A percentile compares a stretch with the other conserved stretches of the same genome.
These are phyloP conservation scores for Lymantria monacha DNA, from an alignment of 2,888 invertebrate species.

Conservation along the genomic window DNA sequence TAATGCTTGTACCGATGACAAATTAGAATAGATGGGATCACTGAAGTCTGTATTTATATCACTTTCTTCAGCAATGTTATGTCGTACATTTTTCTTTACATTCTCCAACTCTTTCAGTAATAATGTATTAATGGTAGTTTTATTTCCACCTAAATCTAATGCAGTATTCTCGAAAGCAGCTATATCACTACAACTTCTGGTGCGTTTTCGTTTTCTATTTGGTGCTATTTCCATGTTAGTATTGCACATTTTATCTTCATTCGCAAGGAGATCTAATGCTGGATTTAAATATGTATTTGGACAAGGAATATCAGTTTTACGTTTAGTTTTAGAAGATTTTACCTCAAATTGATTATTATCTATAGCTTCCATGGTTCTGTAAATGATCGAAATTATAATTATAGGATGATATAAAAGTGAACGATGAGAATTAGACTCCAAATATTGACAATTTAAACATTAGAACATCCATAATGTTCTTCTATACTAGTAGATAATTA, in stretches of 20 bases:
- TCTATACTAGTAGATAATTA: no score
- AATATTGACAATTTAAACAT: no score
- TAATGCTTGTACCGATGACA: slow-evolving; percentile 25
- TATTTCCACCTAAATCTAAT: slow-evolving; percentile 64
- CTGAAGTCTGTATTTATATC: slow-evolving; percentile 4
- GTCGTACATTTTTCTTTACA: slow-evolving; percentile 58
- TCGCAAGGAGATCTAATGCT: slow-evolving; percentile 67
- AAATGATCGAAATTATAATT: slow-evolving; percentile 5
- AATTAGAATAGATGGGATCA: slow-evolving; percentile 62
- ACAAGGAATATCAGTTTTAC: slow-evolving; percentile 62
- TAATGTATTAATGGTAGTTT: slow-evolving; percentile 62
- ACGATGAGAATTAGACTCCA: neutral
- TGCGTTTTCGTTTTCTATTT: slow-evolving; percentile 64
- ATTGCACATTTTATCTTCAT: slow-evolving; percentile 76
- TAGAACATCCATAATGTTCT: no score
- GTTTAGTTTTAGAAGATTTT: slow-evolving; percentile 58
- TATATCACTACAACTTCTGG: slow-evolving; percentile 59
- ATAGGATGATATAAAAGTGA: neutral
- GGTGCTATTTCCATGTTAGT: slow-evolving; percentile 75
- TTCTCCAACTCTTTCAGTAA: slow-evolving; percentile 67
- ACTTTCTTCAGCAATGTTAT: slow-evolving; percentile 10
- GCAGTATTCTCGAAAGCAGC: slow-evolving; percentile 70
- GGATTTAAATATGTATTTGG: slow-evolving; percentile 72
- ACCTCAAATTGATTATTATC: slow-evolving; percentile 77
- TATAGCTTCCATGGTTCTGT: slow-evolving; percentile 54